Base-by-base conservation (phyloP, 2,797 vertebrate species). In the Sardinella longiceps region DNA sequence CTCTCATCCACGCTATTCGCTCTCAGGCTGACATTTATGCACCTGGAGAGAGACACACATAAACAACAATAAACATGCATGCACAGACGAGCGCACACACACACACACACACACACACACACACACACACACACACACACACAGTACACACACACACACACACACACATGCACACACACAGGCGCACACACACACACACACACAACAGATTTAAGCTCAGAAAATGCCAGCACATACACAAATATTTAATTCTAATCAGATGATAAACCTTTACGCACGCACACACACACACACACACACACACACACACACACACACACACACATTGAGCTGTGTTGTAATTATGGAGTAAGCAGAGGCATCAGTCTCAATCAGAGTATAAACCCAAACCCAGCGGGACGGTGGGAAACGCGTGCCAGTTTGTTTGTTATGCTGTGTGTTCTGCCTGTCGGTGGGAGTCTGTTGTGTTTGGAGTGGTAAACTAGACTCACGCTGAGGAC, bases 381-480 rank as follows among this genome's bases (percentile, higher is more conserved):
- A 20, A 74, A 74, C 30, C 66, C 30, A 15, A 37, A 37, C 30
- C 66, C 66, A 33, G 30, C 30, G 33, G 66, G 66, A 39, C 20
- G 7, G 66, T 39, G 66, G 66, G 33, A 18, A 74, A 12, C 25
- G 25, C 25, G 60, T 63, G 60, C 53, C 60, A 63, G 66, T 15
- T 20, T 74, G 66, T 74, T 74, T 74, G 66, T 74, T 74, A 18
- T 30, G 7, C 14, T 37, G 30, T 14, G 30, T 14, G 5, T 33
- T 18, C 7, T 74, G 28, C 15, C 66, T 18, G 30, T 37, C 66
- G 15, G 66, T 33, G 33, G 30, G 14, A 74, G 66, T 15, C 66
- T 39, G 30, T 20, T 74, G 30, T 74, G 66, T 74, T 74, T 74
- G 33, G 63, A 70, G 63, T 70, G 28, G 63, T 74, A 74, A 74